Base-by-base conservation (phyloP, 2,888 invertebrate species). In the Epinotia ramella region DNA sequence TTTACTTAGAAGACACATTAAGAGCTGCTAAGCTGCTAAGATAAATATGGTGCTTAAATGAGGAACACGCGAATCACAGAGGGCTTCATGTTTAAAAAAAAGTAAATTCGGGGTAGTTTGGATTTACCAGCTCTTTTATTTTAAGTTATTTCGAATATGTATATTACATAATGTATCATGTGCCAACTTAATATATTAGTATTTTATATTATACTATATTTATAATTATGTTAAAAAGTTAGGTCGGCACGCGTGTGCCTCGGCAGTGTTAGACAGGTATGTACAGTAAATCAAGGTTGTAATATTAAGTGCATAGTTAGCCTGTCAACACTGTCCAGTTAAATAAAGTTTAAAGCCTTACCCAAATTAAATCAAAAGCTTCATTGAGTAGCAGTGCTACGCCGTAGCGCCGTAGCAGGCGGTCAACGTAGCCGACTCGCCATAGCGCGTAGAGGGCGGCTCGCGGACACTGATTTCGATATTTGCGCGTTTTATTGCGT, bases 401-500 rank as follows among this genome's bases (percentile, higher is more conserved):
- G 73, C 20, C 69, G 69, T 69, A 69, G 69, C 69, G 65, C 65
- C 78, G 78, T 79, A 77, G 79, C 71, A 75, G 46, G 68, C 64
- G 74, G 71, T 57, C 65, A 70, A 18, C 71, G 75, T 49, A 64
- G 70, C 49, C 56, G 57, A 18, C 33, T 69, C 28, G 64, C 53
- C 65, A 59, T 33, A 68, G 57, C 69, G 24, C 59, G 69, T 24
- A 57, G 76, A 77, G 78, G 66, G 53, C 62, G 28, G 53, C 68
- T 53, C 18, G 64, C 49, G 64, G 59, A 79, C 88, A 82, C 81
- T 84, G 89, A 88, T 87, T 88, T 84, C 83, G 84, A 83, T 85
- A 87, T 87, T 86, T 84, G 84, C 83, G 81, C 79, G 81, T 79
- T 84, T 84, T 76, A 78, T 78, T 78, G 75, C 65, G 53, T 59